Evolutionary conservation across 1,140 invertebrate genomes (phyloP), one percentile per base, ranked within the genome.

Genomic region (Heliconius congener): DNA sequence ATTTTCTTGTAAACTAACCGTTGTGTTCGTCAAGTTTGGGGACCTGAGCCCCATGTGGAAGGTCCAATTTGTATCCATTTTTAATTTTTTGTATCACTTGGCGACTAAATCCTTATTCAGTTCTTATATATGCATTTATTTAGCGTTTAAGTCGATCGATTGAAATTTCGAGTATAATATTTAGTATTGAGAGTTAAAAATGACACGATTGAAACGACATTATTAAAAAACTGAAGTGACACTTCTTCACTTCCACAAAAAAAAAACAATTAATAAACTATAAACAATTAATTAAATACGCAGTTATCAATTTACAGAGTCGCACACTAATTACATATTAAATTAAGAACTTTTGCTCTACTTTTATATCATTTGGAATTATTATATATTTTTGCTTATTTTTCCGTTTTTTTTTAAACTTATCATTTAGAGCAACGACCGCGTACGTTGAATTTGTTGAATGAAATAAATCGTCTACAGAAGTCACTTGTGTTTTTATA

Each of bases 11-110:
- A 94, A 81, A 66, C 84, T 92, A 11, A 93, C 91, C 46, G 84
- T 95, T 82, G 74, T 95, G 82, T 83, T 95, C 80, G 79, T 95
- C 83, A 90, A 91, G 81, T 91, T 93, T 72, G 89, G 88, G 8
- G 87, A 89, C 66, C 88, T 83, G 3, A 91, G 78, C 0, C 91
- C 90, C 23, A 89, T 73, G 66, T 76, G 87, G 37, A 82, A 77
- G 3, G 88, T 89, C 85, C 86, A 89, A 66, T 92, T 93, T 11
- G 39, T 52, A n/a, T 93, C 92, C 92, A 94, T 93, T 37, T n/a
- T 72, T 42, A 11, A 37, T 57, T 9, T 57, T 8, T 57, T 3
- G 8, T 34, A 18, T 52, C 27, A 55, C 30, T 52, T 55, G 23
- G 50, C 57, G 46, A 18, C 50, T 52, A 52, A 9, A 13, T 5